phyloP scores from a whole-genome alignment of 2,797 vertebrate genomes.

The Eulemur rubriventer region DNA sequence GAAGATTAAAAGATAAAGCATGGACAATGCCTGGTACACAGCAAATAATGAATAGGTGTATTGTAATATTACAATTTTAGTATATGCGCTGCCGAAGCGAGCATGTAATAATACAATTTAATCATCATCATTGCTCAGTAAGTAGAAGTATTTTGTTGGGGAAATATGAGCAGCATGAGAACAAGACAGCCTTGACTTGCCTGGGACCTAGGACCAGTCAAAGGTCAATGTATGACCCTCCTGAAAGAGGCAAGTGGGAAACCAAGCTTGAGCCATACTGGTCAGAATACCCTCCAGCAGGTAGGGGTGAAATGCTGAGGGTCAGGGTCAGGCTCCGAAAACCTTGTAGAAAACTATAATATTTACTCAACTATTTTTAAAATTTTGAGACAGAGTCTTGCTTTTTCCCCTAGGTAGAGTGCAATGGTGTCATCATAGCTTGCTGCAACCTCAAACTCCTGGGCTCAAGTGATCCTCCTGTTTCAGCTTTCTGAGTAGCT shows the following conservation, averaged over 20 bases:
- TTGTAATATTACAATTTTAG: neutral
- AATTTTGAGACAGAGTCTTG: no score
- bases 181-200: neutral
- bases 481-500: no score
- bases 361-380: neutral
- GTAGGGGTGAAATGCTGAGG: neutral
- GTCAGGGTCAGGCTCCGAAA: neutral
- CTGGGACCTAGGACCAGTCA: neutral
- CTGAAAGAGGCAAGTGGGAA: neutral
- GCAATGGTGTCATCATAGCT: no score
- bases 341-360: neutral
- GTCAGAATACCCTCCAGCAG: neutral
- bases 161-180: neutral
- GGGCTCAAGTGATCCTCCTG: no score
- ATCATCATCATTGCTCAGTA: neutral
- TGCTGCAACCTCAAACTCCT: no score
- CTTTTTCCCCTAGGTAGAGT: no score
- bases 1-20: slow-evolving; percentile 11
- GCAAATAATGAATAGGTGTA: neutral
- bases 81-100: no score
- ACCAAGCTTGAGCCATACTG: neutral
- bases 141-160: neutral
- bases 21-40: neutral
- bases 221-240: neutral
- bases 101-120: neutral